Evolutionary conservation across 2,113 vertebrate species (phyloP).

Genomic region (Cyanoliseus patagonus): DNA sequence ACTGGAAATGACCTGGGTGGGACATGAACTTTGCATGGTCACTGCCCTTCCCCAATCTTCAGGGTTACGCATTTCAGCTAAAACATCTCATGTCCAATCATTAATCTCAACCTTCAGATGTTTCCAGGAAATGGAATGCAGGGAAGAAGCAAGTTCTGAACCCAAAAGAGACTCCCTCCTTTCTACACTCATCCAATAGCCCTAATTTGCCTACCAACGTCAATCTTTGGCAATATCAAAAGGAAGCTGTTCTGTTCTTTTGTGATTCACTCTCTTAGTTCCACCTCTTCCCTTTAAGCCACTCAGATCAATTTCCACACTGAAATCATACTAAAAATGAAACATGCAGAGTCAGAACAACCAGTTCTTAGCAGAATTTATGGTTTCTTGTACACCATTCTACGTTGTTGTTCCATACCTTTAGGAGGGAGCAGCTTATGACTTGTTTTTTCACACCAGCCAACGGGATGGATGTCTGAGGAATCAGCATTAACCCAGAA

Average conservation of each 20-base stretch:
- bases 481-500: slow-evolving; percentile 93
- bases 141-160: not conserved
- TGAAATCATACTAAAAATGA: not conserved
- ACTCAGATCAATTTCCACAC: not conserved
- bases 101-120: slow-evolving; percentile 32
- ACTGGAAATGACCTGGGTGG: slow-evolving; percentile 36
- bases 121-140: slow-evolving; percentile 11
- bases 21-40: slow-evolving; percentile 27
- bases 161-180: not conserved
- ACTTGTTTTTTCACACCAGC: slow-evolving; percentile 91
- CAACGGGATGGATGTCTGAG: slow-evolving; percentile 86
- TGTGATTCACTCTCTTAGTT: not conserved
- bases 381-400: not conserved
- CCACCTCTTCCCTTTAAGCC: not conserved
- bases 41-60: not conserved
- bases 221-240: not conserved
- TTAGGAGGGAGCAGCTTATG: slow-evolving; percentile 88
- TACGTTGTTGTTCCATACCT: slow-evolving; percentile 69
- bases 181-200: not conserved
- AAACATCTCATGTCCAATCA: not conserved
- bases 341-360: not conserved
- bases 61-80: not conserved
- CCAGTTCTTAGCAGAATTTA: not conserved
- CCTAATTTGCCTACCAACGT: not conserved
- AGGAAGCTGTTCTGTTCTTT: not conserved